phyloP scores from a whole-genome alignment of 2,888 invertebrate species.

The Callosobruchus maculatus region DNA sequence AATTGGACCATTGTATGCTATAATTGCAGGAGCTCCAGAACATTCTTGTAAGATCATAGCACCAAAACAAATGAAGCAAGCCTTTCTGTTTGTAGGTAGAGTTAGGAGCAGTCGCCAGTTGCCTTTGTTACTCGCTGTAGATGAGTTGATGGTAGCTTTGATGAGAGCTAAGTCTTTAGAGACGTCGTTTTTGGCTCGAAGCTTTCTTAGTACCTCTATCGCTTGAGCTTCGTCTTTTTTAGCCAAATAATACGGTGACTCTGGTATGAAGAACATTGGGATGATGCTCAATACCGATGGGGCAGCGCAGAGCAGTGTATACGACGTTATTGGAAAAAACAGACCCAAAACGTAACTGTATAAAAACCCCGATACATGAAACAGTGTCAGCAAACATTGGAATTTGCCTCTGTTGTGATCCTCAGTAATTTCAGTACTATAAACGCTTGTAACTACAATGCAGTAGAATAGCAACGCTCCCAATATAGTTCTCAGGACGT shows the following conservation, averaged over 20 bases:
- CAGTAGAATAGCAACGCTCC: background rate
- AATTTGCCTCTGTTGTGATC: conserved; percentile 2
- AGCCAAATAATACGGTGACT: conserved; percentile 5
- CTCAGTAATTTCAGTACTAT: background rate
- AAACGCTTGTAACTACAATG: background rate
- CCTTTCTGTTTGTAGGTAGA: background rate
- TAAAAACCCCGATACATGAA: background rate
- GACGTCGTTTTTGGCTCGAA: background rate
- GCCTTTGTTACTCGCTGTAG: background rate
- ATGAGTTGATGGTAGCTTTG: background rate
- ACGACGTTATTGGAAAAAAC: background rate
- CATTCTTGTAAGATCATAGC: background rate
- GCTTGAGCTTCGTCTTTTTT: background rate
- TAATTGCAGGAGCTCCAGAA: background rate
- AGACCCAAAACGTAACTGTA: background rate
- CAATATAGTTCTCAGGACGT: background rate
- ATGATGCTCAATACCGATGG: background rate
- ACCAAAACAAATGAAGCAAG: background rate
- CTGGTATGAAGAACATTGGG: background rate
- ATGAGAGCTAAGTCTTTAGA: background rate
- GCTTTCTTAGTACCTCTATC: background rate
- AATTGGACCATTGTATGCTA: background rate
- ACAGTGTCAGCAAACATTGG: background rate
- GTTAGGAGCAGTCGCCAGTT: background rate
- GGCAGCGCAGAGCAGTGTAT: background rate